A percentile compares a stretch with the other conserved stretches of the same genome.
Evolutionary conservation across 2,113 vertebrate species (phyloP).

Genomic region (Melospiza melodia): DNA sequence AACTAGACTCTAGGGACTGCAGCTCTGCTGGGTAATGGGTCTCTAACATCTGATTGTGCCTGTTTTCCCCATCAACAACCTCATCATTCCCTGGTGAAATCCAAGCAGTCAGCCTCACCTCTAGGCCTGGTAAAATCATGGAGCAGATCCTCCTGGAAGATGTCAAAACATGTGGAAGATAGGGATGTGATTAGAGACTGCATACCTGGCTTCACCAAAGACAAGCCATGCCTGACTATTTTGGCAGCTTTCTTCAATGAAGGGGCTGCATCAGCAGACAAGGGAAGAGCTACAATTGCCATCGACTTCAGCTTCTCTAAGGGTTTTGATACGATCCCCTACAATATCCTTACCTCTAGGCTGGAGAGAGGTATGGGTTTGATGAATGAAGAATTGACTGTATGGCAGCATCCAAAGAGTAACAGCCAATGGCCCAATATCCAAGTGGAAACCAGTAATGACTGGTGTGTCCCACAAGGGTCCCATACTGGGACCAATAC

Average conservation of each 20-base stretch:
- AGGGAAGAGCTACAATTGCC: neutral
- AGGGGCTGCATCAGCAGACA: neutral
- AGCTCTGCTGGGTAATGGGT: neutral
- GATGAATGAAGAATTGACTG: neutral
- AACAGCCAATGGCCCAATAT: neutral
- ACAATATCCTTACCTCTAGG: neutral
- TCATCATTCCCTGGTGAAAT: neutral
- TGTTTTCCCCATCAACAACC: neutral
- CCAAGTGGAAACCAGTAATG: neutral
- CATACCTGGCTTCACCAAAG: neutral
- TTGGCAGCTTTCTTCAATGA: neutral
- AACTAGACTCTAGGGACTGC: neutral
- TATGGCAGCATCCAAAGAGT: neutral
- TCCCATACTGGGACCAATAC: neutral
- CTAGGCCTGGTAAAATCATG: neutral
- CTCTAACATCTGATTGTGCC: neutral
- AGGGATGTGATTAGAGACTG: neutral
- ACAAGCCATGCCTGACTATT: neutral
- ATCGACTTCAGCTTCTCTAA: neutral
- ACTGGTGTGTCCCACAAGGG: neutral
- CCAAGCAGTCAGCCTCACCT: neutral
- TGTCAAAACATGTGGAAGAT: neutral
- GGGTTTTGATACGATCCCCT: neutral
- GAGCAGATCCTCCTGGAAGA: neutral
- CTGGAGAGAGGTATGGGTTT: neutral